Percentiles rank a stretch among this genome's conserved stretches.
phyloP scores from a whole-genome alignment of 2,888 invertebrate species.

The Octodonta nipae region DNA sequence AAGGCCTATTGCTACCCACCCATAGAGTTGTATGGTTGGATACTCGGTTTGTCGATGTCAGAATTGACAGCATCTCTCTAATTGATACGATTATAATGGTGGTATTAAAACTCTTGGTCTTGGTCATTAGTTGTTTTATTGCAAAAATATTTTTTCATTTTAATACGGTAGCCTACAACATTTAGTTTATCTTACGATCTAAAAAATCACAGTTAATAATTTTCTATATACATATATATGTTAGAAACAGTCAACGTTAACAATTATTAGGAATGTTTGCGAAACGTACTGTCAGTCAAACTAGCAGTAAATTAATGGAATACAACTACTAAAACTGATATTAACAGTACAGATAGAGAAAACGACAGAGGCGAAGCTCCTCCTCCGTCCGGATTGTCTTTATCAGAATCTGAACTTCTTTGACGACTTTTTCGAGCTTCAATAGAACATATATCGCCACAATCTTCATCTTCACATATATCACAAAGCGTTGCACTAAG shows the following conservation, averaged over 20 bases:
- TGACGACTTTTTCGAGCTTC: slow-evolving; percentile 35
- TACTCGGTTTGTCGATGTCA: no score
- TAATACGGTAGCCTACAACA: no score
- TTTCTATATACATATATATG: background rate
- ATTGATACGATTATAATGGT: no score
- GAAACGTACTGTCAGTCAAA: no score
- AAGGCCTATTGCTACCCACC: no score
- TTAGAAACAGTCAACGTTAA: background rate
- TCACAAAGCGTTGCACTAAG: slow-evolving; percentile 61
- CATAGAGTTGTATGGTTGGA: no score
- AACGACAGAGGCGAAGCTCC: slow-evolving; percentile 3
- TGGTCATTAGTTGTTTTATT: no score
- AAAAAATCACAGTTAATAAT: slow-evolving; percentile 1
- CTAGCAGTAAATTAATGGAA: background rate
- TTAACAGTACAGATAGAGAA: background rate
- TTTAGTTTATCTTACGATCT: slow-evolving; percentile 1
- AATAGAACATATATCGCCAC: slow-evolving; percentile 38
- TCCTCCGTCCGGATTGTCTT: slow-evolving; percentile 9
- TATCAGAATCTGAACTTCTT: slow-evolving; percentile 4
- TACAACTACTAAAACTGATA: background rate
- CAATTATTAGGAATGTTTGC: background rate
- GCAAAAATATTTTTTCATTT: no score
- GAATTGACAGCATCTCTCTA: no score
- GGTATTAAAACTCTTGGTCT: no score
- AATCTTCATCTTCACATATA: slow-evolving; percentile 62